Evolutionary conservation across 2,888 invertebrate genomes (phyloP).

Genomic region (Adineta ricciae): DNA sequence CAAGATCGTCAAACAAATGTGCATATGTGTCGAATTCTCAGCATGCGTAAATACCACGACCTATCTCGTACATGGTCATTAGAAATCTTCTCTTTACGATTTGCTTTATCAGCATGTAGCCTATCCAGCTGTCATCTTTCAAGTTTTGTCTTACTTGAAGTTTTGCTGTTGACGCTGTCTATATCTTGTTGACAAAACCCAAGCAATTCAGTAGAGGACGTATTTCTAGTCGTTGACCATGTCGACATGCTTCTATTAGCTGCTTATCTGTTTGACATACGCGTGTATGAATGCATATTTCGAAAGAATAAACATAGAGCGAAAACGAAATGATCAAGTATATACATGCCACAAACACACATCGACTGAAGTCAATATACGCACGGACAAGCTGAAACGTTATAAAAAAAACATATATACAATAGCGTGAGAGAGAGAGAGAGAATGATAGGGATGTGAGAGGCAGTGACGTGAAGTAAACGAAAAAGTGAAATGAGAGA

Average conservation of each 20-base stretch:
- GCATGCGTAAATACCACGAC: neutral
- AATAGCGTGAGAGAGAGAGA: neutral
- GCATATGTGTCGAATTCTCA: neutral
- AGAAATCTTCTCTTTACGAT: neutral
- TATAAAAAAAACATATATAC: neutral
- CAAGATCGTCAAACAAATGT: neutral
- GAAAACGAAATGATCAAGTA: neutral
- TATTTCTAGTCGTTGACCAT: neutral
- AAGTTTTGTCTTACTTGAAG: slow-evolving; percentile 1
- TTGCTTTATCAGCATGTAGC: neutral
- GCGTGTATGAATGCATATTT: neutral
- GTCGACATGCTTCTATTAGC: neutral
- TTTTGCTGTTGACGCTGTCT: neutral
- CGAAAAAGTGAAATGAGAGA: neutral
- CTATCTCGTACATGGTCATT: slow-evolving; percentile 1
- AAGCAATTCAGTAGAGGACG: neutral
- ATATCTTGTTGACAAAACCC: neutral
- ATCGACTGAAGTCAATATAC: neutral
- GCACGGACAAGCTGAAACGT: neutral
- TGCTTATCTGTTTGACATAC: neutral
- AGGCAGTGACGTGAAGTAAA: neutral
- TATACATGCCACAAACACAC: neutral
- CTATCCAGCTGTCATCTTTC: neutral
- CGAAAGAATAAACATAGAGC: neutral
- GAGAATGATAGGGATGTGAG: neutral